Evolutionary conservation across 2,888 invertebrate species (phyloP).

Genomic region (Glomeris marginata): DNA sequence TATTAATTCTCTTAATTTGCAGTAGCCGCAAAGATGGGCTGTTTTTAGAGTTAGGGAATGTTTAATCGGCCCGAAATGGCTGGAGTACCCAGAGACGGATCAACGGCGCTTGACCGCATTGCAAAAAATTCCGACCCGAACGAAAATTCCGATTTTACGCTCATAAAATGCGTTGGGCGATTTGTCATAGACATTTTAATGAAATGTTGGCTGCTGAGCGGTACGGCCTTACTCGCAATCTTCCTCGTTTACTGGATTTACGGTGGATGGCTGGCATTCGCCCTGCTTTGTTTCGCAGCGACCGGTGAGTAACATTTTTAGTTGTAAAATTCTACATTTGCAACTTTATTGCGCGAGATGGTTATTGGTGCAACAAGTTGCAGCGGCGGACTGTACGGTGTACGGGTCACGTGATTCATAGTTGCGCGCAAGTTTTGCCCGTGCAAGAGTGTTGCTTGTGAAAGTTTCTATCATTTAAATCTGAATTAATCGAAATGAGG

Average conservation of each 20-base stretch:
- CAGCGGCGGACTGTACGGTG: no score
- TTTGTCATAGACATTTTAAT: conserved; percentile 29
- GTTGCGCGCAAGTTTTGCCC: no score
- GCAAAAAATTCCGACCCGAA: no score
- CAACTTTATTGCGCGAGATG: not conserved
- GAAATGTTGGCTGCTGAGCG: conserved; percentile 62
- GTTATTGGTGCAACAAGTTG: no score
- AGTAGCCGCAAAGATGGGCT: no score
- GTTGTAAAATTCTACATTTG: not conserved
- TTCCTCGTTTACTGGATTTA: conserved; percentile 68
- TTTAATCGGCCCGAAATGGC: no score
- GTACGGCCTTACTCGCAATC: conserved; percentile 54
- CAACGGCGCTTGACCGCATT: no score
- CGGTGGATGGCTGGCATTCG: conserved; percentile 56
- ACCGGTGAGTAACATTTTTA: conserved; percentile 41
- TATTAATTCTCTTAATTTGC: no score
- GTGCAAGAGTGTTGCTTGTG: not conserved
- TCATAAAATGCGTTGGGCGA: conserved; percentile 17
- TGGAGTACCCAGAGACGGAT: no score
- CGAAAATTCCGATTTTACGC: conserved; percentile 16
- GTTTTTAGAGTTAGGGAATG: no score
- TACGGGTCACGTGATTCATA: no score
- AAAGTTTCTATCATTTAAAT: not conserved
- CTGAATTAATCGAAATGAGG: not conserved
- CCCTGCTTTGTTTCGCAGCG: conserved; percentile 50